Percentiles rank a stretch among this genome's conserved stretches.
These are phyloP conservation scores for Pelvicachromis taeniatus DNA, from an alignment of 2,113 vertebrate genomes.

Conservation along the genomic window DNA sequence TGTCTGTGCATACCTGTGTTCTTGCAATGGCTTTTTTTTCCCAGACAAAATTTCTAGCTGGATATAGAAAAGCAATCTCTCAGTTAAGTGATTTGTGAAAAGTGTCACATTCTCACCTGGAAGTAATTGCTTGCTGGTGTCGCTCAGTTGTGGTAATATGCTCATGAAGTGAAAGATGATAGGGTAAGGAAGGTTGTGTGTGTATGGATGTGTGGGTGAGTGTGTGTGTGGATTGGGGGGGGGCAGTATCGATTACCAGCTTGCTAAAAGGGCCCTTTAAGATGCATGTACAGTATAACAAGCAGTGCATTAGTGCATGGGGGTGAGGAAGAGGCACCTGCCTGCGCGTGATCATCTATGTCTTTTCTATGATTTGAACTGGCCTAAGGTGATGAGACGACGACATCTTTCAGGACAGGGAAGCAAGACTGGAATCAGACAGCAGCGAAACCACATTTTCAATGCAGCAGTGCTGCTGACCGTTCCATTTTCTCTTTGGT, in stretches of 20 bases:
- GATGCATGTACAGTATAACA: background rate
- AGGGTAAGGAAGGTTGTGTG: background rate
- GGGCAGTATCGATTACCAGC: background rate
- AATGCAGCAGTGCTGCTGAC: background rate
- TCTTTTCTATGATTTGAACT: background rate
- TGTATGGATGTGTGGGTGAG: background rate
- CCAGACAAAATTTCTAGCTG: slow-evolving; percentile 22
- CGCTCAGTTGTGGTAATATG: slow-evolving; percentile 28
- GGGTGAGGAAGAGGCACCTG: background rate
- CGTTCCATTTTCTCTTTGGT: background rate
- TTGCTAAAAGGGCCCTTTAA: background rate
- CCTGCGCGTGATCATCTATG: background rate
- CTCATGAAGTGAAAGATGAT: background rate
- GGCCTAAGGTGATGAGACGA: background rate
- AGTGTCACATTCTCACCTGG: slow-evolving; percentile 56
- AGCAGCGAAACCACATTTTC: background rate
- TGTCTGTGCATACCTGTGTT: background rate
- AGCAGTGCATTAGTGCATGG: background rate
- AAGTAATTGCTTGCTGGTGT: slow-evolving; percentile 53
- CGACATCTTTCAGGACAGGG: background rate
- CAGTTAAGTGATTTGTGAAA: slow-evolving; percentile 59
- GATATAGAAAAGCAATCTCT: slow-evolving; percentile 50
- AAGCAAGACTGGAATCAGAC: background rate
- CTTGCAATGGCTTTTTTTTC: background rate
- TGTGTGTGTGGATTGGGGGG: background rate